Base-by-base conservation (phyloP, 2,113 vertebrate genomes). In the Callaeas wilsoni region DNA sequence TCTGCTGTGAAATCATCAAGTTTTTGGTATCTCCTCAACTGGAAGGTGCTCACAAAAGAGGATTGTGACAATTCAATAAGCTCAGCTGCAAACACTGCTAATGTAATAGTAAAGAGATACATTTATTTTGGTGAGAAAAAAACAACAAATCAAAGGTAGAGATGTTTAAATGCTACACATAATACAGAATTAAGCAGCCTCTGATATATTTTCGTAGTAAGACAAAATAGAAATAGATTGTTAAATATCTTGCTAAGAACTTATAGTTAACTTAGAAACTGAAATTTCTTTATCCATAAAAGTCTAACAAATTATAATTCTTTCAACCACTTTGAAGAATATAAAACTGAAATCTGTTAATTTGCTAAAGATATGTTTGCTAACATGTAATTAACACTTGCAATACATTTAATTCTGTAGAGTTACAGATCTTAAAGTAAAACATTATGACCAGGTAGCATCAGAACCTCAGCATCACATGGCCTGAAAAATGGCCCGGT, bases 11-110 rank as follows among this genome's bases (percentile, higher is more conserved):
- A 79, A 60, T 5, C 29, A 57, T 13, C 6, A 37, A 15, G 2
- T 1, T 37, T 88, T 76, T 49, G 10, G 6, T 10, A 5, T 17
- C 4, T 65, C 16, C 5, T 80, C 15, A 49, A 27, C 4, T 29
- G 15, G 27, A 42, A 39, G 15, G 4, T 41, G 10, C 0, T 1
- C 32, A 44, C 5, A 25, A 50, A 3, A 21, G 6, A 26, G 13
- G 35, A 73, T 1, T 20, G 19, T 53, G 8, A 69, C 33, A 74
- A 37, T 23, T 57, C 53, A 52, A 8, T 35, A 27, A 76, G 62
- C 13, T 90, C 30, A 50, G 6, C 4, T 37, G 26, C 30, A 76
- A 76, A 69, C 4, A 30, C 7, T 32, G 21, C 19, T 77, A 60
- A 46, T 8, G 10, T 70, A 47, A 15, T 13, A 10, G 12, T 59